Base-by-base conservation (phyloP, 1,140 invertebrate species). In the Lucilia sericata region DNA sequence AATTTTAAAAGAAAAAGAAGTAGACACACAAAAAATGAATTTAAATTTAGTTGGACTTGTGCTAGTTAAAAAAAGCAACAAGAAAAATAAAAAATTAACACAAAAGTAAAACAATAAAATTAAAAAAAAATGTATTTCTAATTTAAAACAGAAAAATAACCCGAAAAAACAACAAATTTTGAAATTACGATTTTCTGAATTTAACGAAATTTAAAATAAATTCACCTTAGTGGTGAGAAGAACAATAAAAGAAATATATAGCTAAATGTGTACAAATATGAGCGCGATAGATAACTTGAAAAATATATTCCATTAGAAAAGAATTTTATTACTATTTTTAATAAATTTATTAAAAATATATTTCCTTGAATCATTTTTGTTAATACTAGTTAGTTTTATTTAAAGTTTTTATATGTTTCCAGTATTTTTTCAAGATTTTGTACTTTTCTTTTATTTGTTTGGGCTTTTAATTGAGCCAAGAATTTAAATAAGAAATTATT, bases 21-120 rank as follows among this genome's bases (percentile, higher is more conserved):
- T 55, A 30, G 25, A 30, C 25, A 55, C 42, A 70, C 0, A 70
- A 21, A 21, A 70, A 70, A 25, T 70, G 25, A 7, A 78, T n/a
- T 42, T 78, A 80, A 49, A 51, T 51, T 80, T 80, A 49, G 42
- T 80, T 80, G 76, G 76, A 80, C 76, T 80, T 80, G 76, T 80
- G 76, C 76, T 80, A 80, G 42, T 49, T 80, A 80, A 49, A 47
- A 49, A 4, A 80, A 10, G 1, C 10, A 21, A 21, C 7, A 70
- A 70, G 8, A 70, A 21, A 21, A 19, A 21, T 70, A 21, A 21
- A 0, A 5, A 21, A 21, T 70, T 70, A 21, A 5, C n/a, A 21
- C n/a, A 70, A 10, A 21, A 21, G 60, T 51, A 12, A 70, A 21
- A 12, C n/a, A 19, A 25, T 70, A 8, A 60, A 60, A 70, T 25